These are phyloP conservation scores for Lucinisca nassula DNA, from an alignment of 2,888 invertebrate species.

Conservation along the genomic window DNA sequence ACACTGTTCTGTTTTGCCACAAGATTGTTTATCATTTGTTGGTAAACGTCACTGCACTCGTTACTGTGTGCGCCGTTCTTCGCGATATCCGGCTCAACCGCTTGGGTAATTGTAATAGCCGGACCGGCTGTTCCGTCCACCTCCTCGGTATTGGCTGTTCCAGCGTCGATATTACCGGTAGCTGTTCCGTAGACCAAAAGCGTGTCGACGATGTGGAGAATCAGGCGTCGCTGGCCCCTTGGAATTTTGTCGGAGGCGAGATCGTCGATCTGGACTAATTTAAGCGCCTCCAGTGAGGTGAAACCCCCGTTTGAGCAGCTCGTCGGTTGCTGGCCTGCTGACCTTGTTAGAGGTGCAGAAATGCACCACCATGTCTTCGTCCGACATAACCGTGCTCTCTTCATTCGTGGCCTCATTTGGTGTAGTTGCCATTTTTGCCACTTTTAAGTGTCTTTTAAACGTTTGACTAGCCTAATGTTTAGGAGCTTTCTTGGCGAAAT, in stretches of 20 bases:
- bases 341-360: too few species aligned
- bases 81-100: background rate
- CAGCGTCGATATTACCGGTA: background rate
- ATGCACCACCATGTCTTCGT: too few species aligned
- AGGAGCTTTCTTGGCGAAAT: too few species aligned
- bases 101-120: too few species aligned
- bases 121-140: background rate
- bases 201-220: background rate
- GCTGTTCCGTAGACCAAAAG: background rate
- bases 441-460: too few species aligned
- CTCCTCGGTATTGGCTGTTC: too few species aligned
- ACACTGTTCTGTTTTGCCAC: background rate
- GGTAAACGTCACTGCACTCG: background rate
- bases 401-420: too few species aligned
- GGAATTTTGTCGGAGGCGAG: background rate
- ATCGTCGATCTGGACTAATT: background rate
- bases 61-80: background rate
- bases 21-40: background rate
- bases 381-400: too few species aligned
- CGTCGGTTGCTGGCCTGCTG: too few species aligned
- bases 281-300: background rate
- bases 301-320: too few species aligned
- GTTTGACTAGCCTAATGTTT: too few species aligned
- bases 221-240: background rate
- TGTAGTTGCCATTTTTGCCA: too few species aligned